phyloP scores from a whole-genome alignment of 2,888 invertebrate genomes.

The Eumerus sabulonum region DNA sequence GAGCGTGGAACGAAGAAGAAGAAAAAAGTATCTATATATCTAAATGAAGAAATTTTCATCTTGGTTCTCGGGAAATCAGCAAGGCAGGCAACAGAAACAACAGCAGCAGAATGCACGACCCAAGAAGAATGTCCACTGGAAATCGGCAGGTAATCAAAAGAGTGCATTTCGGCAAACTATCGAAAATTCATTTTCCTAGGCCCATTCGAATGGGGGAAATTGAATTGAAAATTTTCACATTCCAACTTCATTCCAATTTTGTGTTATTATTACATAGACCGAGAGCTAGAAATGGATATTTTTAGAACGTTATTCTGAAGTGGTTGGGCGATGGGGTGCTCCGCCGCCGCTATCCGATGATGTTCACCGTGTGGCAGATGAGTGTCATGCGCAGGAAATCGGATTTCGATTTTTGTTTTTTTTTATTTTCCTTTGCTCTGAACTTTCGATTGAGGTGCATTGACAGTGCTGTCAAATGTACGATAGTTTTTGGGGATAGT shows the following conservation, averaged over 20 bases:
- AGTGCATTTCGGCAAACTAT: slow-evolving; percentile 15
- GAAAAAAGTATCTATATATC: slow-evolving; percentile 21
- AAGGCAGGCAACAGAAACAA: slow-evolving; percentile 81
- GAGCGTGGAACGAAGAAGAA: slow-evolving; percentile 27
- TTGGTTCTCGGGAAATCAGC: slow-evolving; percentile 82
- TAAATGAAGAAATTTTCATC: slow-evolving; percentile 66
- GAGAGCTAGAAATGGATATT: slow-evolving; percentile 70
- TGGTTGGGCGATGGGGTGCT: slow-evolving; percentile 63
- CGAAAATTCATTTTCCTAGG: slow-evolving; percentile 5
- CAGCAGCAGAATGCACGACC: slow-evolving; percentile 80
- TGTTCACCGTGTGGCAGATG: slow-evolving; percentile 29
- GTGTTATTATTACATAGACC: slow-evolving; percentile 68
- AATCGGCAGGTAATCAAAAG: slow-evolving; percentile 86
- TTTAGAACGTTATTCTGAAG: slow-evolving; percentile 69
- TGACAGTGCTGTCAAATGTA: slow-evolving; percentile 39
- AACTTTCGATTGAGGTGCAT: slow-evolving; percentile 30
- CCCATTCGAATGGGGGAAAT: slow-evolving; percentile 32
- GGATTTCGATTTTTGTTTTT: slow-evolving; percentile 17
- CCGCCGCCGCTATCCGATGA: slow-evolving; percentile 40
- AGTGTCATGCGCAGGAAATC: slow-evolving; percentile 50
- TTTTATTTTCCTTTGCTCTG: slow-evolving; percentile 6
- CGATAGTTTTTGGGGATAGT: not conserved
- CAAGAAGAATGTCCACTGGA: slow-evolving; percentile 91
- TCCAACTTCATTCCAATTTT: too few relatives aligned
- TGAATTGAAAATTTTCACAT: slow-evolving; percentile 50